These are phyloP conservation scores for Engystomops pustulosus DNA, from an alignment of 2,113 vertebrate species.

Conservation along the genomic window DNA sequence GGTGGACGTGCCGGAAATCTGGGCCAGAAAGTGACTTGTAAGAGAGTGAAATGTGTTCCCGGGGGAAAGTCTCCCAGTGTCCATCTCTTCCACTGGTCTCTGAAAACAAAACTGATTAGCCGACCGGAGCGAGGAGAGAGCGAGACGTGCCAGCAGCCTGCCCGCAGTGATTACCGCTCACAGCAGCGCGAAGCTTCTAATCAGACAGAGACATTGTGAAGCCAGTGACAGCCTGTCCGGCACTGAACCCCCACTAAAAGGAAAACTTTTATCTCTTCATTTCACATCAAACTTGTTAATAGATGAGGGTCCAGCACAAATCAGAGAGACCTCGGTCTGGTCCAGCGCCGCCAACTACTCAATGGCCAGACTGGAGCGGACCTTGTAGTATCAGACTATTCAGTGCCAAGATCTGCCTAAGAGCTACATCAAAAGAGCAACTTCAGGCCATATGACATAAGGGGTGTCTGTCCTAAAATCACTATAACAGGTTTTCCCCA, in stretches of 20 bases:
- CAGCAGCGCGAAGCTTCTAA: constrained; percentile 71
- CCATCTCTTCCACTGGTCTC: not conserved
- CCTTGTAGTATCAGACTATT: not conserved
- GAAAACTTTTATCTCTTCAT: constrained; percentile 26
- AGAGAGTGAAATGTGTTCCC: not conserved
- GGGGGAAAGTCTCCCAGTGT: constrained; percentile 39
- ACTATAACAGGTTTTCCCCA: not conserved
- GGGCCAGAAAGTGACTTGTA: not conserved
- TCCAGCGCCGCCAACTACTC: not conserved
- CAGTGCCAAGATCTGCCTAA: not conserved
- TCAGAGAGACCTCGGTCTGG: not conserved
- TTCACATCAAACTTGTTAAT: not conserved
- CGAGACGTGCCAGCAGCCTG: constrained; percentile 71
- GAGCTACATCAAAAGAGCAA: not conserved
- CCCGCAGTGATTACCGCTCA: constrained; percentile 75
- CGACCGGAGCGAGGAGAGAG: constrained; percentile 52
- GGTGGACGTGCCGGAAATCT: constrained; percentile 22
- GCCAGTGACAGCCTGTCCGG: constrained; percentile 56
- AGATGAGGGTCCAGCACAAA: not conserved
- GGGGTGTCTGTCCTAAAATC: not conserved
- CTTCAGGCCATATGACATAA: too few relatives aligned
- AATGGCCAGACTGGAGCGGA: not conserved
- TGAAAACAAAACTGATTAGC: constrained; percentile 51
- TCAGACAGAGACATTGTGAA: constrained; percentile 70
- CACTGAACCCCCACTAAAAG: not conserved